Evolutionary conservation across 2,888 invertebrate species (phyloP), one percentile per base, ranked within the genome.

Genomic region (Melanophora roralis): DNA sequence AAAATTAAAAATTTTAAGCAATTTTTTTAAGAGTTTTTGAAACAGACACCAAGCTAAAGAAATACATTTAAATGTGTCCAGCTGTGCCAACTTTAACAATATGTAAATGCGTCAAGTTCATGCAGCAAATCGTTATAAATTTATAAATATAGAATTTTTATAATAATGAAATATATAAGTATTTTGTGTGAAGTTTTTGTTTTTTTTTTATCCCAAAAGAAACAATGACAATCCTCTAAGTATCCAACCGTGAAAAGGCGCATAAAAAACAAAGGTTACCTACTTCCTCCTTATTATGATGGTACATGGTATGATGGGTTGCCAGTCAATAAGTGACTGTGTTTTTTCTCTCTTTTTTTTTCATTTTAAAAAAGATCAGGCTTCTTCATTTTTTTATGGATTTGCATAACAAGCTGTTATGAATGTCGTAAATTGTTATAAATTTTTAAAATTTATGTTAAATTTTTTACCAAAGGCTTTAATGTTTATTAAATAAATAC

Each of bases 371-470:
- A 27, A 47, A 74, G 64, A 45, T 65, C 49, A 62, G 67, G 76
- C 76, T 76, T 76, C 80, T 80, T 76, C 76, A 76, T 73, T 80
- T 80, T 76, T 80, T 80, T 76, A 80, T 76, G 80, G 76, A 76
- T 80, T 76, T 80, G 64, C 80, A 80, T 80, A 82, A 80, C 82
- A 82, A 82, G 82, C 80, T 82, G 82, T 82, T 82, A 82, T 82
- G 79, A 82, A 76, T 82, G 80, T 80, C 82, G 77, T 80, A 82
- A 82, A 82, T 82, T 82, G 74, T 77, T 71, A 77, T 74, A 77
- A 82, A 80, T 76, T 77, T 79, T 71, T 62, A 73, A 73, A 80
- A 80, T 80, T 80, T 80, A 80, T 80, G 80, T 80, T 67, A 78
- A 81, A 79, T 73, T 59, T 76, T 72, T 80, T 62, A 45, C 43